Conservation (phyloP, 2,797 vertebrate genomes). For the Otus scops region DNA sequence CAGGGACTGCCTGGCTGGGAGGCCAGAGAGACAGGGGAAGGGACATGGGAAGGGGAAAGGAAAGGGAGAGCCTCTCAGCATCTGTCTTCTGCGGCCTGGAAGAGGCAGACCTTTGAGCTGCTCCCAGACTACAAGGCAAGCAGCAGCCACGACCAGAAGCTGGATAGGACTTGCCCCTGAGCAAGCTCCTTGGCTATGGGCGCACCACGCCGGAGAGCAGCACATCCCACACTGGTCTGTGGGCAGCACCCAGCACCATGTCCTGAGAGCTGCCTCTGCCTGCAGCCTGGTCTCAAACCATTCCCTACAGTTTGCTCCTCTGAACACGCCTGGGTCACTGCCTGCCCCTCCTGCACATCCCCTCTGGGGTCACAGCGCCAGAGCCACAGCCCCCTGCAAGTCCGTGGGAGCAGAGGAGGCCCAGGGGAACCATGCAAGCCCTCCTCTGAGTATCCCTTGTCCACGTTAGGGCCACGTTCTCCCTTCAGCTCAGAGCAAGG, state of each 20-base stretch:
- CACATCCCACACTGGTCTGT: fast-evolving
- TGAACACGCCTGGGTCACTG: fast-evolving
- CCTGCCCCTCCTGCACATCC: not conserved
- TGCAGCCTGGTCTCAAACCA: not conserved
- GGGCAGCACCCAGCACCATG: not conserved
- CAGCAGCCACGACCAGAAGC: not conserved
- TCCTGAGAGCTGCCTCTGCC: not conserved
- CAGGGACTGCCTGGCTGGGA: not conserved
- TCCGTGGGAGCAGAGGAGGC: fast-evolving
- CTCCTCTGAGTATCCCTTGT: not conserved
- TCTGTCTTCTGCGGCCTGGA: not conserved
- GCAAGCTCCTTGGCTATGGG: not conserved
- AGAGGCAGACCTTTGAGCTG: not conserved
- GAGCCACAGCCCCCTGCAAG: not conserved
- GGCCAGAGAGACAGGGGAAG: not conserved
- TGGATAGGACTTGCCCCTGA: not conserved
- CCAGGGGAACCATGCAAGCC: fast-evolving
- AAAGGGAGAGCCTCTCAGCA: not conserved
- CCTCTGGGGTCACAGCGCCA: not conserved
- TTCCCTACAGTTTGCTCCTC: not conserved
- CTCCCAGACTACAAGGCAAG: not conserved
- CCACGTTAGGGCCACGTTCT: not conserved
- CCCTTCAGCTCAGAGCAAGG: not conserved
- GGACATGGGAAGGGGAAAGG: not conserved
- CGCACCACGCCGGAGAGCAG: not conserved